Evolutionary conservation across 2,797 vertebrate species (phyloP).

Genomic region (Hoplostethus mediterraneus): DNA sequence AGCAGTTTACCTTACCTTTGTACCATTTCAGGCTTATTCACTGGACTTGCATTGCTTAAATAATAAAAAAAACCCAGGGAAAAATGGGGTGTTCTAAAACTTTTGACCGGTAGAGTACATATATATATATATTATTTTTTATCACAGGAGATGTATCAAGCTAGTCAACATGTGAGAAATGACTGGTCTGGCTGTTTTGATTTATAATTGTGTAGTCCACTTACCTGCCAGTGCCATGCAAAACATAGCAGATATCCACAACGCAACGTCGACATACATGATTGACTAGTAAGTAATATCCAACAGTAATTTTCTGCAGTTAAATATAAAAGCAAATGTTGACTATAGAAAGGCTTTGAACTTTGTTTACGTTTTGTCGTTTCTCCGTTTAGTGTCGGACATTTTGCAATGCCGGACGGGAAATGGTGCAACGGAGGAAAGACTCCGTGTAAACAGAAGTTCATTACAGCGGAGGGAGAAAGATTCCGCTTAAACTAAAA

Average conservation of each 20-base stretch:
- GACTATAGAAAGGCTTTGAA: neutral
- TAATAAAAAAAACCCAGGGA: too few species aligned
- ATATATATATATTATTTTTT: too few species aligned
- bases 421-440: neutral
- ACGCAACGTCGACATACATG: slow-evolving; percentile 17
- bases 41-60: too few species aligned
- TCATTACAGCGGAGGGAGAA: too few species aligned
- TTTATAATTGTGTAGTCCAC: neutral
- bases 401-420: slow-evolving; percentile 9
- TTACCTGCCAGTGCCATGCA: slow-evolving; percentile 65
- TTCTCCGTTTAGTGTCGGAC: slow-evolving; percentile 17
- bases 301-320: neutral
- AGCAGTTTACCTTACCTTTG: too few species aligned
- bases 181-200: neutral
- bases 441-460: slow-evolving; percentile 12
- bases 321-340: neutral
- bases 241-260: slow-evolving; percentile 28
- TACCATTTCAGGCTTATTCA: too few species aligned
- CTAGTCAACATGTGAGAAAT: neutral
- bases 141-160: neutral
- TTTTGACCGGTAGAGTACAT: too few species aligned
- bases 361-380: neutral
- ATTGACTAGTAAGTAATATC: neutral
- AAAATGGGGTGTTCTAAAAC: too few species aligned
- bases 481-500: slow-evolving; percentile 41